Evolutionary conservation across 2,797 vertebrate species (phyloP), one percentile per base, ranked within the genome.

Genomic region (Notolepis coatsorum): DNA sequence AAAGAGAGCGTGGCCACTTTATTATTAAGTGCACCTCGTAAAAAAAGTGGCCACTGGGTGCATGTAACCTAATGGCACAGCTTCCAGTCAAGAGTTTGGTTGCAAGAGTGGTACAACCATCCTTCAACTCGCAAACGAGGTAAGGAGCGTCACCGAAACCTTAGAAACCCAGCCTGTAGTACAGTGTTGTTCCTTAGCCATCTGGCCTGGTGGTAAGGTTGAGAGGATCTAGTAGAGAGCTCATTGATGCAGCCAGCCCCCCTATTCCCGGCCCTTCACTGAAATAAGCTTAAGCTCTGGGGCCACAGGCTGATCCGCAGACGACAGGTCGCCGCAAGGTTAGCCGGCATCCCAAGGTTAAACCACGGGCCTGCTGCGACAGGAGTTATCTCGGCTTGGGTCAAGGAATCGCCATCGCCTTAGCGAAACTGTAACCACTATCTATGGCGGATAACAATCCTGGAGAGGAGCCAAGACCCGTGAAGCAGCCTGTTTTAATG

Each of bases 261-360:
- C 56, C 61, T 17, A 6, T 56, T 38, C 61, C 33, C 42, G 71
- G 63, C 54, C 25, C 24, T 38, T 38, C 10, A 2, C 18, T 43
- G n/a, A 48, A 71, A 60, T 83, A 83, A 84, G 72, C 71, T 66
- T 79, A 75, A 84, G 79, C 81, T 18, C 2, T 31, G 10, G 28
- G 33, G 5, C 46, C 25, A n/a, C 3, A 24, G 33, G 15, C 20
- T 77, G 73, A 81, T 84, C 76, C 63, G 30, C 20, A 0, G 0
- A 2, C 0, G 55, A n/a, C 33, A 20, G 50, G 65, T 18, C 59
- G 25, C 0, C 17, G 56, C 33, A 65, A 75, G 73, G 75, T 84
- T 66, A 65, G 45, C 25, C 10, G 52, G 28, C 51, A 25, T 23
- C 45, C 30, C 10, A 7, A 68, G 68, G 79, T 77, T 38, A 21